A percentile compares a stretch with the other conserved stretches of the same genome.
Evolutionary conservation across 2,888 invertebrate genomes (phyloP).

Genomic region (Steromphala cineraria): DNA sequence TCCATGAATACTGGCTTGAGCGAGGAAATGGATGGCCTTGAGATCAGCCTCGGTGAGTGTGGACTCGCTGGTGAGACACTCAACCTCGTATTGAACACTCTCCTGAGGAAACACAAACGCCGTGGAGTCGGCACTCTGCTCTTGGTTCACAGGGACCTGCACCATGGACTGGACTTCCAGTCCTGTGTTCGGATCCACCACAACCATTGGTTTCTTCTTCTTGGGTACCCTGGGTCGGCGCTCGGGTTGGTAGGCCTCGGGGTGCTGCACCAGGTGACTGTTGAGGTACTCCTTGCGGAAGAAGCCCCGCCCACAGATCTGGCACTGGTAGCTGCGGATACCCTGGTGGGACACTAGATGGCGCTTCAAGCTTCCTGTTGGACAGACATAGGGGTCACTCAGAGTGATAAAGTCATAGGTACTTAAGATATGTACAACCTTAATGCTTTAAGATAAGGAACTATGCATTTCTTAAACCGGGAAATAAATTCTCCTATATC

Average conservation of each 20-base stretch:
- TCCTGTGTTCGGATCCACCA: neutral
- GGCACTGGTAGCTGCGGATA: constrained; percentile 57
- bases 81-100: constrained; percentile 54
- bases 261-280: constrained; percentile 54
- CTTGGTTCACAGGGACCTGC: neutral
- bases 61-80: constrained; percentile 48
- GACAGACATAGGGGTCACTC: no score
- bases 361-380: constrained; percentile 59
- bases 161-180: neutral
- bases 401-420: no score
- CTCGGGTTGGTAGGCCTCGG: constrained; percentile 10
- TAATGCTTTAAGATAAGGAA: no score
- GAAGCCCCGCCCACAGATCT: constrained; percentile 55
- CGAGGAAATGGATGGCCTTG: constrained; percentile 46
- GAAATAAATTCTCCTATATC: no score
- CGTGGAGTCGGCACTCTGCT: neutral
- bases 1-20: constrained; percentile 40
- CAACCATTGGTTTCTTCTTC: neutral
- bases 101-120: constrained; percentile 12
- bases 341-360: constrained; percentile 60
- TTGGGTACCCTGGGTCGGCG: neutral
- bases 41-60: constrained; percentile 44
- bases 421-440: neutral
- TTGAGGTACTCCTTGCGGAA: constrained; percentile 63
- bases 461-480: no score